A percentile compares a stretch with the other conserved stretches of the same genome.
Evolutionary conservation across 2,888 invertebrate species (phyloP).

Genomic region (Eutolmus rufibarbis): DNA sequence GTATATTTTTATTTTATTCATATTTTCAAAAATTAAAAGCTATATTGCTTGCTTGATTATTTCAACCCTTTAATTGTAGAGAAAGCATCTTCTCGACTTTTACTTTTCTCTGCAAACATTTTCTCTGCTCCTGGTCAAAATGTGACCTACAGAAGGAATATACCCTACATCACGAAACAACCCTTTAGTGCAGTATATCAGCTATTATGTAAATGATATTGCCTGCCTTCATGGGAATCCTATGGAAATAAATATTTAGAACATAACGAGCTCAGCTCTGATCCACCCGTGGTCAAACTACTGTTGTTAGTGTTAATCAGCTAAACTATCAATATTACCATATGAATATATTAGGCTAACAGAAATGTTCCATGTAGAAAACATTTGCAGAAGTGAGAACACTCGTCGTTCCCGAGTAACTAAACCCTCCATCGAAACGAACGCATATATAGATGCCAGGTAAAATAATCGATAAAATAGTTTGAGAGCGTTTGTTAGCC

Average conservation of each 20-base stretch:
- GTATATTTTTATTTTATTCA: too few relatives aligned
- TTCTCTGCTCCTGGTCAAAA: neutral
- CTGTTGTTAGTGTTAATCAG: neutral
- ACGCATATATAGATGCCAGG: neutral
- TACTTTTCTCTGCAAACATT: neutral
- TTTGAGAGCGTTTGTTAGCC: neutral
- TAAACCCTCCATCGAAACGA: neutral
- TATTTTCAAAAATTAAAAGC: too few relatives aligned
- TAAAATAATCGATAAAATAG: neutral
- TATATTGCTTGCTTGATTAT: too few relatives aligned
- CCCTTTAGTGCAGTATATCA: neutral
- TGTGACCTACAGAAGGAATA: neutral
- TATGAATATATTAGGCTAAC: conserved; percentile 1
- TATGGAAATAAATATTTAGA: neutral
- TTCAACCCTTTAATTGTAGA: too few relatives aligned
- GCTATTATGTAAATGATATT: neutral
- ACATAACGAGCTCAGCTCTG: neutral
- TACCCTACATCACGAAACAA: neutral
- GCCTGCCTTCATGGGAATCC: neutral
- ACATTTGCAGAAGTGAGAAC: neutral
- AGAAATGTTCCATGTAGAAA: neutral
- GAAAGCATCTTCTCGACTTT: neutral
- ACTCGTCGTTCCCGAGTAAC: neutral
- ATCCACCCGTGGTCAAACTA: neutral
- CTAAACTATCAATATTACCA: conserved; percentile 28